phyloP scores from a whole-genome alignment of 1,140 invertebrate genomes.

The Macrobrachium nipponense region DNA sequence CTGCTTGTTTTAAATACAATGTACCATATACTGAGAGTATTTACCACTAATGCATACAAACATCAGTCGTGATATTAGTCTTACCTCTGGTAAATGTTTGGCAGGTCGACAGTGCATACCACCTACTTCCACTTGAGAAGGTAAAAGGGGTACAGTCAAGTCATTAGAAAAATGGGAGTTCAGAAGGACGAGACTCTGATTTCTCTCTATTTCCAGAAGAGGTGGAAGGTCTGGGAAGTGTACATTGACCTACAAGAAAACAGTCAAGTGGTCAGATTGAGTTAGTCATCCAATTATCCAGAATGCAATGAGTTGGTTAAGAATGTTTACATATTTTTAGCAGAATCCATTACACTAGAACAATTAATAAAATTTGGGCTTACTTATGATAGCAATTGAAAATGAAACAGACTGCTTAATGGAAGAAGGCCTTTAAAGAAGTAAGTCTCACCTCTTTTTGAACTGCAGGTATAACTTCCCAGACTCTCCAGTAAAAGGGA shows the following conservation, averaged over 20 bases:
- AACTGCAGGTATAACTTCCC: constrained; percentile 7
- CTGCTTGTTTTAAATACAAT: not conserved
- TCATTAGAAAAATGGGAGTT: constrained; percentile 18
- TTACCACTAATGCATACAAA: not conserved
- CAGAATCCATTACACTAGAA: too few relatives aligned
- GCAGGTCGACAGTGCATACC: constrained; percentile 43
- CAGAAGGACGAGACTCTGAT: constrained; percentile 23
- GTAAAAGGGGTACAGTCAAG: constrained; percentile 18
- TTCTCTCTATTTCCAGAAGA: constrained; percentile 35
- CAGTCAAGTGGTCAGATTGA: too few relatives aligned
- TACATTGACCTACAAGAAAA: not conserved
- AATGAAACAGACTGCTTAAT: too few relatives aligned
- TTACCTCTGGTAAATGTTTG: constrained; percentile 28
- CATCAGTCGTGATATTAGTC: not conserved
- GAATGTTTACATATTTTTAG: too few relatives aligned
- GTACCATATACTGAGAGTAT: not conserved
- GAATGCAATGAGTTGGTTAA: not conserved
- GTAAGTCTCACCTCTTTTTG: constrained; percentile 19
- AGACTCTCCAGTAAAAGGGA: not conserved
- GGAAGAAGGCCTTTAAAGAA: too few relatives aligned
- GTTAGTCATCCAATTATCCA: not conserved
- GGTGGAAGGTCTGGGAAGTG: constrained; percentile 32
- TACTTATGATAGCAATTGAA: not conserved
- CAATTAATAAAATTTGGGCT: too few relatives aligned
- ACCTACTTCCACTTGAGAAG: constrained; percentile 28